Percentiles rank a stretch among this genome's conserved stretches.
phyloP scores from a whole-genome alignment of 2,797 vertebrate species.

The Taenioides sp. region DNA sequence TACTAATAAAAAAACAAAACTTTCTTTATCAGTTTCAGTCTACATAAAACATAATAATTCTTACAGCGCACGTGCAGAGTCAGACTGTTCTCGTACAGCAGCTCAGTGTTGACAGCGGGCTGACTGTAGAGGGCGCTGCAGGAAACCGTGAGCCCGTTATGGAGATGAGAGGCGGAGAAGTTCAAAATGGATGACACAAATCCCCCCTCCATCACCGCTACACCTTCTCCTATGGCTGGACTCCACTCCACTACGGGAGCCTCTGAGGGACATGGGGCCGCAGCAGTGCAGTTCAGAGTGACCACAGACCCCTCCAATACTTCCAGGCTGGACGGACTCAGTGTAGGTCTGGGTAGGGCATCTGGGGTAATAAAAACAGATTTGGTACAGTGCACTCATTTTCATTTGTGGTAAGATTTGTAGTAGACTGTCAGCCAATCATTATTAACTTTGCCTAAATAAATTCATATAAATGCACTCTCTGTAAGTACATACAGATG shows the following conservation, averaged over 20 bases:
- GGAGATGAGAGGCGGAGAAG: constrained; percentile 61
- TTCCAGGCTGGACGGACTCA: constrained; percentile 48
- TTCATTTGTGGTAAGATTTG: background rate
- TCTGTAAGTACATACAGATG: too few species aligned
- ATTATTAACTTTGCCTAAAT: background rate
- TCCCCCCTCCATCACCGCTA: constrained; percentile 24
- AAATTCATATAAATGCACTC: too few species aligned
- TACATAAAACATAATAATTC: constrained; percentile 13
- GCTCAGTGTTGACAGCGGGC: constrained; percentile 34
- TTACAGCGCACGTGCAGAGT: constrained; percentile 62
- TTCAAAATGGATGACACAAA: constrained; percentile 47
- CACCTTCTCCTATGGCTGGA: constrained; percentile 41
- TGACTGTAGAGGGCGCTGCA: constrained; percentile 58
- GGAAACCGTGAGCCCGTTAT: constrained; percentile 51
- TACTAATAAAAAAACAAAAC: background rate
- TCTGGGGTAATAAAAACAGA: constrained; percentile 37
- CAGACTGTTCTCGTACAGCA: constrained; percentile 33
- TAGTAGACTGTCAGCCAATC: too few species aligned
- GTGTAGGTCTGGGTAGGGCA: constrained; percentile 36
- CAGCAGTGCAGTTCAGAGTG: constrained; percentile 58
- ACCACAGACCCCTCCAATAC: constrained; percentile 61
- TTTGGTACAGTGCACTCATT: background rate
- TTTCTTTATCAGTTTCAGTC: background rate
- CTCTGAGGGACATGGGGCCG: constrained; percentile 50
- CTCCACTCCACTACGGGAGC: constrained; percentile 65